Percentiles rank a stretch among this genome's conserved stretches.
phyloP scores from a whole-genome alignment of 2,888 invertebrate species.

The Crematogaster levior region DNA sequence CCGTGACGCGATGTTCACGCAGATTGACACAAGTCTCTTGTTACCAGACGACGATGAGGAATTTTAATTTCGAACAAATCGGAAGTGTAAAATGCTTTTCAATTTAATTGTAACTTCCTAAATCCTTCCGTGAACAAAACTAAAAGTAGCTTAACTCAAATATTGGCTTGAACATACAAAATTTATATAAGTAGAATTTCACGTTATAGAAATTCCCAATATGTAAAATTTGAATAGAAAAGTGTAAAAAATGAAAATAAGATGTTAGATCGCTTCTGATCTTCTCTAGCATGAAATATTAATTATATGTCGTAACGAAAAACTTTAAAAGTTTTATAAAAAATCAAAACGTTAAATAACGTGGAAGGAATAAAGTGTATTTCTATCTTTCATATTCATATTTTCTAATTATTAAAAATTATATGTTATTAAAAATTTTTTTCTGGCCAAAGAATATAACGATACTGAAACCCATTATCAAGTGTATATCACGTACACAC shows the following conservation, averaged over 20 bases:
- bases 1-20: slow-evolving; percentile 30
- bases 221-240: slow-evolving; percentile 10
- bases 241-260: background rate
- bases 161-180: too few species aligned
- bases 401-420: too few species aligned
- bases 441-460: background rate
- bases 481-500: background rate
- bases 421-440: background rate
- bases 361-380: background rate
- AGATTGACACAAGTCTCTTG: slow-evolving; percentile 42
- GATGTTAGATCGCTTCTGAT: background rate
- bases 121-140: background rate
- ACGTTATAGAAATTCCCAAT: background rate
- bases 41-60: background rate
- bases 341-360: background rate
- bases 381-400: background rate
- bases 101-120: slow-evolving; percentile 20
- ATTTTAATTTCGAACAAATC: slow-evolving; percentile 28
- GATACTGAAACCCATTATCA: background rate
- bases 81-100: slow-evolving; percentile 24
- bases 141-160: slow-evolving; percentile 7
- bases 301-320: background rate
- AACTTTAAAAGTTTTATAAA: background rate
- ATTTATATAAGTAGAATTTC: too few species aligned
- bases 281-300: background rate